Conservation (phyloP, 1,140 invertebrate genomes). For the Popillia japonica region DNA sequence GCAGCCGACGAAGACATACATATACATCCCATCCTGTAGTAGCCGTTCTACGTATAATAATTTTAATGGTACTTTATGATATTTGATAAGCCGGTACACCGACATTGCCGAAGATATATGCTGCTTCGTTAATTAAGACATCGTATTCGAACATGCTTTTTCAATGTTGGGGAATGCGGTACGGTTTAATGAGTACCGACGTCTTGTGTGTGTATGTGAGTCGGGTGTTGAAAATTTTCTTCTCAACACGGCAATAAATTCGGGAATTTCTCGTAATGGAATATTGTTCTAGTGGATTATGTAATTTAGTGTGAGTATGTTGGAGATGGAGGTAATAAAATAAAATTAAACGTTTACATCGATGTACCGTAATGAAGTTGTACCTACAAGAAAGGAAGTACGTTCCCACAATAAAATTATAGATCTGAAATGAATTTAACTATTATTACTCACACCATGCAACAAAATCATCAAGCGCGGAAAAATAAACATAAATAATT, state of each 20-base stretch:
- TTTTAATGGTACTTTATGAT: constrained; percentile 34
- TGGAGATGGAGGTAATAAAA: too few relatives aligned
- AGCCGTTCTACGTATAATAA: background rate
- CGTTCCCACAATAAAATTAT: too few relatives aligned
- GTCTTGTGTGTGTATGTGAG: too few relatives aligned
- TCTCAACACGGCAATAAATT: background rate
- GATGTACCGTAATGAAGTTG: too few relatives aligned
- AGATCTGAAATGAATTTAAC: too few relatives aligned
- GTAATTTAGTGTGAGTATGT: background rate
- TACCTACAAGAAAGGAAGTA: too few relatives aligned
- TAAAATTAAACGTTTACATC: too few relatives aligned
- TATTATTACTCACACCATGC: too few relatives aligned
- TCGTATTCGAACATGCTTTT: constrained; percentile 13
- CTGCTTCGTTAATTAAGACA: constrained; percentile 10
- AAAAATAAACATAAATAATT: too few relatives aligned
- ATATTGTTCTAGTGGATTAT: background rate
- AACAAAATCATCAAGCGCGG: too few relatives aligned
- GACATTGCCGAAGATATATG: constrained; percentile 20
- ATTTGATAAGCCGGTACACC: constrained; percentile 24
- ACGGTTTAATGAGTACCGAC: background rate
- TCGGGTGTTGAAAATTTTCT: constrained; percentile 11
- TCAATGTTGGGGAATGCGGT: background rate
- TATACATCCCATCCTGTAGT: background rate
- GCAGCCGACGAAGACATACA: background rate
- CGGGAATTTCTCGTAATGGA: background rate